Evolutionary conservation across 2,113 vertebrate species (phyloP), one percentile per base, ranked within the genome.

Genomic region (Hystrix brachyura): DNA sequence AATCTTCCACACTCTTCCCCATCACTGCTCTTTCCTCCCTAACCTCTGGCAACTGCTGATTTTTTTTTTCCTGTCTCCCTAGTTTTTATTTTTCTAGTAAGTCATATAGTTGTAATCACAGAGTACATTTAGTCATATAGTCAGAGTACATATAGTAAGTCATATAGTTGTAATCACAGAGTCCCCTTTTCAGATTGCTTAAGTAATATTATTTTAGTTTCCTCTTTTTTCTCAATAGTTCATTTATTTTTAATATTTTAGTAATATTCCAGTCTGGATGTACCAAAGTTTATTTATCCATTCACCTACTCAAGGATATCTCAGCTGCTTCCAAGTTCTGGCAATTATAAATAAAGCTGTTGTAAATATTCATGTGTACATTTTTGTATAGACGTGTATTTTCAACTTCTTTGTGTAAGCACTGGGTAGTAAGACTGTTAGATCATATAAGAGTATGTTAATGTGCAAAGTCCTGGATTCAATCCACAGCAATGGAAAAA

Each of bases 301-400:
- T 65, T 78, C 32, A 51, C 38, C 51, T 60, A 53, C 34, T 95
- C 29, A 72, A 55, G 14, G 34, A 71, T 53, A 55, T n/a, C 65
- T 57, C 55, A 17, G 21, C 29, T 92, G 46, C 15, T 72, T 92
- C 83, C 10, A 51, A 43, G 21, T 80, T 72, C 46, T 71, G 74
- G 55, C 46, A 91, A 80, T 62, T 55, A 72, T 79, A 84, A 90
- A 72, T 94, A 71, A 89, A 83, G 57, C 55, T 65, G 43, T 65
- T 53, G 3, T 78, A 46, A 86, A 78, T 57, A 67, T 57, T 19
- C 25, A 43, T 3, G 25, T 34, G 14, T 29, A 48, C 7, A 46
- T 65, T 93, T 64, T 57, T 57, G 48, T 46, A 15, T 43, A 18
- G 46, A 80, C 12, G 14, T 15, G 65, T 25, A 7, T 60, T 65